These are phyloP conservation scores for Drosophila neonasuta DNA, from an alignment of 2,888 invertebrate genomes.

Conservation along the genomic window DNA sequence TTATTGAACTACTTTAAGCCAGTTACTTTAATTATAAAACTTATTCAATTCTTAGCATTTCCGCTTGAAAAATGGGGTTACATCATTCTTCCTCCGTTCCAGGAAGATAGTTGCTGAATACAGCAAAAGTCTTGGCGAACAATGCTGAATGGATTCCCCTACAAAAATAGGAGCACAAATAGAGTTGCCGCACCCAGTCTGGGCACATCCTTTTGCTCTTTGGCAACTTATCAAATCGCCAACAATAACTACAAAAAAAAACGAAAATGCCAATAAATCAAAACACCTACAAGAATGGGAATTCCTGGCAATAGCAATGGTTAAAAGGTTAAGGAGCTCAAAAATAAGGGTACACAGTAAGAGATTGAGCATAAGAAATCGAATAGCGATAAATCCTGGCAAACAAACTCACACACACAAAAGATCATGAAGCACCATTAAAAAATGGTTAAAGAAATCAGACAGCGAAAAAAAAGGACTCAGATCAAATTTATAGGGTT, in stretches of 20 bases:
- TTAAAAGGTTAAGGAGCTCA: conserved; percentile 61
- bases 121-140: conserved; percentile 21
- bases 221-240: conserved; percentile 65
- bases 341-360: conserved; percentile 42
- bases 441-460: conserved; percentile 51
- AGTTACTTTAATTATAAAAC: no score
- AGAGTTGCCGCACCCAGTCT: conserved; percentile 28
- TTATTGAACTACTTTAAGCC: no score
- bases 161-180: conserved; percentile 35
- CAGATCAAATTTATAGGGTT: conserved; percentile 57
- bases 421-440: conserved; percentile 61
- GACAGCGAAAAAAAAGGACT: conserved; percentile 22
- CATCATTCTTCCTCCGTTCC: conserved; percentile 23
- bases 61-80: conserved; percentile 4
- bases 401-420: conserved; percentile 45
- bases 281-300: conserved; percentile 61
- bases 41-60: neutral
- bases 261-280: conserved; percentile 69
- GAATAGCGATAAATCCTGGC: conserved; percentile 66
- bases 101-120: conserved; percentile 49
- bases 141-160: conserved; percentile 34
- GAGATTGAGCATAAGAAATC: conserved; percentile 67
- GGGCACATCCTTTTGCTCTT: conserved; percentile 49
- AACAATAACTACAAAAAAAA: conserved; percentile 47
- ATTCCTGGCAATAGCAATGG: conserved; percentile 35